These are phyloP conservation scores for Ormyrus pomaceus DNA, from an alignment of 2,888 invertebrate species.

Conservation along the genomic window DNA sequence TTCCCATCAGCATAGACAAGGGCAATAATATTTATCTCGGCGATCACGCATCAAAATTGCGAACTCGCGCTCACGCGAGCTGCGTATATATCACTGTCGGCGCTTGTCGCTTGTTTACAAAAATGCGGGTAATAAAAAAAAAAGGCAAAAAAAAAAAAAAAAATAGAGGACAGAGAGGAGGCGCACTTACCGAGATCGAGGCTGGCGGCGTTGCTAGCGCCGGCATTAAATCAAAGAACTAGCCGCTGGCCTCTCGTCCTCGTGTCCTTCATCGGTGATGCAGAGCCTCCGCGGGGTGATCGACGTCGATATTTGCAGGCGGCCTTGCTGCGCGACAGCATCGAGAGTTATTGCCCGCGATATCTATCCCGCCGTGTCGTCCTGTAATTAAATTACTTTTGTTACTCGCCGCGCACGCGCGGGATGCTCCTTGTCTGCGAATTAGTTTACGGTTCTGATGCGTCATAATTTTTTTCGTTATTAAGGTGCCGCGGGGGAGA, in stretches of 20 bases:
- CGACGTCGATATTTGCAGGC: constrained; percentile 51
- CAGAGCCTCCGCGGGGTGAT: constrained; percentile 45
- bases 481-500: no score
- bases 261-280: constrained; percentile 45
- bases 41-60: no score
- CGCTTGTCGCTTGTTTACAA: constrained; percentile 19
- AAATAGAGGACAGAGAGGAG: not conserved
- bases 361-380: constrained; percentile 5
- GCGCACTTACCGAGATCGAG: constrained; percentile 55
- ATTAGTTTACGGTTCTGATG: not conserved
- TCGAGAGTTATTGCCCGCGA: constrained; percentile 30
- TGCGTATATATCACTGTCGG: no score
- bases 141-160: not conserved
- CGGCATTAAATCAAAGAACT: constrained; percentile 55
- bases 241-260: constrained; percentile 26
- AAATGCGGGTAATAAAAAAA: constrained; percentile 19
- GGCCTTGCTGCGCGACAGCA: constrained; percentile 27
- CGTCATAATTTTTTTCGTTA: no score
- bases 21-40: no score
- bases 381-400: constrained; percentile 41
- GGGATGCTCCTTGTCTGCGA: not conserved
- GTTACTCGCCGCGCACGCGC: not conserved
- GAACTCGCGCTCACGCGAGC: no score
- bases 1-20: no score
- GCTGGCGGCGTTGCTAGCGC: not conserved